phyloP scores from a whole-genome alignment of 2,888 invertebrate genomes.

The Xestobium rufovillosum region DNA sequence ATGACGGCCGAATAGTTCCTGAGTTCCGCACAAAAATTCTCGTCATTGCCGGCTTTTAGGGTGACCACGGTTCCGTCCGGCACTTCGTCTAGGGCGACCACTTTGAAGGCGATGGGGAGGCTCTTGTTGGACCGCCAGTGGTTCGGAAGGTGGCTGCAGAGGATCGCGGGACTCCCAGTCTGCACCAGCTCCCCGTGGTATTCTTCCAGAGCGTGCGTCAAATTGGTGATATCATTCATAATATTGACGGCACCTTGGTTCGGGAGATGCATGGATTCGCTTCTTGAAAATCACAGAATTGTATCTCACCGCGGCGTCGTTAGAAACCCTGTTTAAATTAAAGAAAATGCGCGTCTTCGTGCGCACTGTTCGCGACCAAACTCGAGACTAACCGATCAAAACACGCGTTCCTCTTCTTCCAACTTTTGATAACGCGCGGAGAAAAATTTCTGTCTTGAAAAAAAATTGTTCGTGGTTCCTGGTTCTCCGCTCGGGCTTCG shows the following conservation, averaged over 20 bases:
- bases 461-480: background rate
- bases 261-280: conserved; percentile 68
- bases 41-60: conserved; percentile 94
- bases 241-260: conserved; percentile 46
- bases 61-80: conserved; percentile 91
- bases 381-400: background rate
- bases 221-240: conserved; percentile 69
- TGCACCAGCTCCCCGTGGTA: conserved; percentile 89
- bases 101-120: conserved; percentile 92
- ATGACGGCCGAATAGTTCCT: conserved; percentile 90
- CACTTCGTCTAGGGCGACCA: conserved; percentile 87
- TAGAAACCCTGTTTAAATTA: too few species aligned
- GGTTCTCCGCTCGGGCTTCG: conserved; percentile 8
- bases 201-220: conserved; percentile 70
- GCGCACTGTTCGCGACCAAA: too few species aligned
- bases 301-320: conserved; percentile 35
- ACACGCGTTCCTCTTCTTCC: background rate
- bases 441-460: too few species aligned
- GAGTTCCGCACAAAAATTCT: conserved; percentile 93
- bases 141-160: conserved; percentile 87
- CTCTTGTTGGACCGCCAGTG: conserved; percentile 99
- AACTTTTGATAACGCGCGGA: too few species aligned
- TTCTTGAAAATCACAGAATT: too few species aligned
- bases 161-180: conserved; percentile 91
- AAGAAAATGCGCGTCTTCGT: too few species aligned